phyloP scores from a whole-genome alignment of 2,888 invertebrate species.

The Brenthis hecate region DNA sequence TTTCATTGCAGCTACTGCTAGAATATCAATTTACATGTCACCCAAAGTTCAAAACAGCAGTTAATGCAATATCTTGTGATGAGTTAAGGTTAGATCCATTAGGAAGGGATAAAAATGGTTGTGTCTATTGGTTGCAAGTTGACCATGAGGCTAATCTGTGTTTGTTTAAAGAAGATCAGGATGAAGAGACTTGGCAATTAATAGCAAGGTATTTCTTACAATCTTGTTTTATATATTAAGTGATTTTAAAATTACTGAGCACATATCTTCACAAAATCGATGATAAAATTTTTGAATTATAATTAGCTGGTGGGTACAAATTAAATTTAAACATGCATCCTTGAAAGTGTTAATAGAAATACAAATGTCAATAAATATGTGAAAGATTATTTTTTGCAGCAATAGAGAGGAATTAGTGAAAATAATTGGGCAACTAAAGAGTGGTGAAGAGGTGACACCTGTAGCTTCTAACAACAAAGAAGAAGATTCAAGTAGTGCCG shows the following conservation, averaged over 20 bases:
- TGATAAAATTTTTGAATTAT: background rate
- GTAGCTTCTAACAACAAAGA: constrained; percentile 65
- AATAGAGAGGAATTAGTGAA: constrained; percentile 90
- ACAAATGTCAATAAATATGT: constrained; percentile 15
- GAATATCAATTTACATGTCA: constrained; percentile 98
- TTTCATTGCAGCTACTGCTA: constrained; percentile 86
- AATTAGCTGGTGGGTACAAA: background rate
- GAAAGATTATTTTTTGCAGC: constrained; percentile 69
- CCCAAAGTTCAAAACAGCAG: constrained; percentile 94
- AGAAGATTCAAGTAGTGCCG: constrained; percentile 73
- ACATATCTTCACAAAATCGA: too few species aligned
- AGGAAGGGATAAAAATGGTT: constrained; percentile 94
- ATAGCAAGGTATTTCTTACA: constrained; percentile 87
- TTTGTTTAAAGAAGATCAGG: constrained; percentile 96
- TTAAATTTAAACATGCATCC: background rate
- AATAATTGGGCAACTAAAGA: constrained; percentile 88
- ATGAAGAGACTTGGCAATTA: constrained; percentile 97
- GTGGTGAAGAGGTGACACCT: constrained; percentile 85
- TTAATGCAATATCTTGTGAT: constrained; percentile 89
- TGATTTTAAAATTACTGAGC: too few species aligned
- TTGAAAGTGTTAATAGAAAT: background rate
- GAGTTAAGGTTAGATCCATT: constrained; percentile 94
- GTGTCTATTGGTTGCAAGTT: constrained; percentile 96
- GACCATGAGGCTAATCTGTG: constrained; percentile 94
- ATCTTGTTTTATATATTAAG: background rate